phyloP scores from a whole-genome alignment of 2,113 vertebrate genomes.

The Promerops cafer region DNA sequence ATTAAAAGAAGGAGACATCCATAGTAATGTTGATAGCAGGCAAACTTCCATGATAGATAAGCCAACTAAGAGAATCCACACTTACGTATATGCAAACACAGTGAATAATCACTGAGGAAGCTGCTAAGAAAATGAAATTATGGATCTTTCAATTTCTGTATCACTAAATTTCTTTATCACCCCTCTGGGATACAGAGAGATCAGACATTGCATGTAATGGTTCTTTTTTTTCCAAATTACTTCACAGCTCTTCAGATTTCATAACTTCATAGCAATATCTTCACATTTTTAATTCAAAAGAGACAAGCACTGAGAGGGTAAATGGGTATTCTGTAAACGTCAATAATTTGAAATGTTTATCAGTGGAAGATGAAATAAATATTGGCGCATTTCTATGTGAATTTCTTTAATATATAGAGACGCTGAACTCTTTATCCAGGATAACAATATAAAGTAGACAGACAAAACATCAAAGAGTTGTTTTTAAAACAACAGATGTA shows the following conservation, averaged over 20 bases:
- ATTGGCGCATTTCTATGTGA: neutral
- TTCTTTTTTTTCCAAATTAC: neutral
- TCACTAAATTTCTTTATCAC: neutral
- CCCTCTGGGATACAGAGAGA: neutral
- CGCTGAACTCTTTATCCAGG: neutral
- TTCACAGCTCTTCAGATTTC: neutral
- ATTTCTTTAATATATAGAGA: neutral
- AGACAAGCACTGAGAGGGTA: neutral
- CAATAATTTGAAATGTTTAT: neutral
- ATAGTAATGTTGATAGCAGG: neutral
- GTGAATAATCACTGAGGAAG: neutral
- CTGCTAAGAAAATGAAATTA: neutral
- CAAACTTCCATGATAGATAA: neutral
- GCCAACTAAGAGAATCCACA: neutral
- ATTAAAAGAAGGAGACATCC: neutral
- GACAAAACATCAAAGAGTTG: neutral
- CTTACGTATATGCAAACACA: neutral
- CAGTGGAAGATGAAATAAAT: neutral
- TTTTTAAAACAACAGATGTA: neutral
- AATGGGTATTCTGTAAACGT: neutral
- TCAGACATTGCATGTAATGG: neutral
- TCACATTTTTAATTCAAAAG: neutral
- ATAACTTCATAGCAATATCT: neutral
- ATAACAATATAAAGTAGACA: neutral
- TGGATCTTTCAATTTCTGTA: neutral